Evolutionary conservation across 92 coral and sea anemone species (phyloP).

Genomic region (Parazoanthus atlanticus): DNA sequence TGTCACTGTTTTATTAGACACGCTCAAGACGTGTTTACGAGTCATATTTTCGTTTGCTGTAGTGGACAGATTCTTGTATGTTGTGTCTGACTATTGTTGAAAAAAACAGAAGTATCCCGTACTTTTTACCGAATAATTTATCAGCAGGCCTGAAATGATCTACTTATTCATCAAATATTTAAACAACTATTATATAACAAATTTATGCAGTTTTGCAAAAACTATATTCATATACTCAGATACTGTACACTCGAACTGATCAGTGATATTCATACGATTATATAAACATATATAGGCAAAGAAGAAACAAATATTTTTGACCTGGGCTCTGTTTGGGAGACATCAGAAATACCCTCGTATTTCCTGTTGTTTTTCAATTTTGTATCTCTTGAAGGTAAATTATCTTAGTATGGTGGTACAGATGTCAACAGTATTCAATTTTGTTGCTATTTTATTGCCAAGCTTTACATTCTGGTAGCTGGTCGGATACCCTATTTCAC

Average conservation of each 20-base stretch:
- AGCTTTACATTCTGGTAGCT: not conserved
- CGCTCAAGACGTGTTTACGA: not conserved
- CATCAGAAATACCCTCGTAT: conserved; percentile 3
- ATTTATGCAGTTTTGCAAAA: conserved; percentile 11
- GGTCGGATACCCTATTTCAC: not conserved
- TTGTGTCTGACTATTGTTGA: not conserved
- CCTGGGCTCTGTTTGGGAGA: conserved; percentile 1
- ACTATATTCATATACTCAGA: conserved; percentile 35
- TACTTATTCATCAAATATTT: conserved; percentile 28
- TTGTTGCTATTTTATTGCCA: not conserved
- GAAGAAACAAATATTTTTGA: conserved; percentile 40
- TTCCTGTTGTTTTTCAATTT: not conserved
- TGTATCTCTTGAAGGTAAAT: not conserved
- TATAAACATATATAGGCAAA: conserved; percentile 1
- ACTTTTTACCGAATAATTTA: conserved; percentile 27
- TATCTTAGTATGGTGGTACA: not conserved
- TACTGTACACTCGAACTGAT: conserved; percentile 1
- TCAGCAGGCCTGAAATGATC: conserved; percentile 45
- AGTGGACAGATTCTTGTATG: not conserved
- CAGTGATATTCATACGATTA: conserved; percentile 8
- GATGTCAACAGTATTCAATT: not conserved
- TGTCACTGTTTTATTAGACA: not conserved
- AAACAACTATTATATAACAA: conserved; percentile 7
- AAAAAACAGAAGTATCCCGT: not conserved
- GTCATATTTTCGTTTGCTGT: not conserved